Percentiles rank a stretch among this genome's conserved stretches.
Evolutionary conservation across 2,888 invertebrate species (phyloP).

Genomic region (Netelia inedita): DNA sequence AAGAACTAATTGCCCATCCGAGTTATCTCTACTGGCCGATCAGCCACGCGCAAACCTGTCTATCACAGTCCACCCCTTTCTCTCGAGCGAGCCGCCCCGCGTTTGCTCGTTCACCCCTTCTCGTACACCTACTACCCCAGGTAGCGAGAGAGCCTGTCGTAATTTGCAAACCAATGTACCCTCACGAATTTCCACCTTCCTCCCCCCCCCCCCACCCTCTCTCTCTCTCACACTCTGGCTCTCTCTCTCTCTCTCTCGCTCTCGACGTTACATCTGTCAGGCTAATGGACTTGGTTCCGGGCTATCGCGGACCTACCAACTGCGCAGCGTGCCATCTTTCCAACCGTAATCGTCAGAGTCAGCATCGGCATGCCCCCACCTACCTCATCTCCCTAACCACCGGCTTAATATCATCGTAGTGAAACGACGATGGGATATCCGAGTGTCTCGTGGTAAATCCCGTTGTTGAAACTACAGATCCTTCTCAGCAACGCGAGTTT

Average conservation of each 20-base stretch:
- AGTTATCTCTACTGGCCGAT: constrained; percentile 72
- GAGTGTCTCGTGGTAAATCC: background rate
- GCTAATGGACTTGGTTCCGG: constrained; percentile 81
- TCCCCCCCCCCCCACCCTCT: background rate
- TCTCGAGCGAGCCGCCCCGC: constrained; percentile 44
- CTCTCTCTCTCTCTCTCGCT: constrained; percentile 52
- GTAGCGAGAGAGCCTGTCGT: constrained; percentile 76
- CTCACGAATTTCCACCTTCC: constrained; percentile 31
- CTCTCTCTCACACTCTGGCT: background rate
- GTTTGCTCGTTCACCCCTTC: constrained; percentile 49
- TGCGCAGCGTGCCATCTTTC: constrained; percentile 75
- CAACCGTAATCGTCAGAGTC: constrained; percentile 55
- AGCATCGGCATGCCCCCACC: constrained; percentile 29
- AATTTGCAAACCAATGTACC: constrained; percentile 81
- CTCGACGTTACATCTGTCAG: constrained; percentile 82
- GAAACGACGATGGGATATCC: constrained; percentile 31
- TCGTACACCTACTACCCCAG: constrained; percentile 68
- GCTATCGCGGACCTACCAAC: constrained; percentile 77
- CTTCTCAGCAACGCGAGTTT: background rate
- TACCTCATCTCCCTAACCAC: constrained; percentile 32
- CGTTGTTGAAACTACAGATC: background rate
- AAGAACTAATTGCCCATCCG: constrained; percentile 74
- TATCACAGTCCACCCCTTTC: constrained; percentile 71
- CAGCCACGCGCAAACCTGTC: constrained; percentile 73
- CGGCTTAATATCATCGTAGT: constrained; percentile 50